Percentiles rank a stretch among this genome's conserved stretches.
phyloP scores from a whole-genome alignment of 2,113 vertebrate genomes.

The Cyphomyrus discorhynchus region DNA sequence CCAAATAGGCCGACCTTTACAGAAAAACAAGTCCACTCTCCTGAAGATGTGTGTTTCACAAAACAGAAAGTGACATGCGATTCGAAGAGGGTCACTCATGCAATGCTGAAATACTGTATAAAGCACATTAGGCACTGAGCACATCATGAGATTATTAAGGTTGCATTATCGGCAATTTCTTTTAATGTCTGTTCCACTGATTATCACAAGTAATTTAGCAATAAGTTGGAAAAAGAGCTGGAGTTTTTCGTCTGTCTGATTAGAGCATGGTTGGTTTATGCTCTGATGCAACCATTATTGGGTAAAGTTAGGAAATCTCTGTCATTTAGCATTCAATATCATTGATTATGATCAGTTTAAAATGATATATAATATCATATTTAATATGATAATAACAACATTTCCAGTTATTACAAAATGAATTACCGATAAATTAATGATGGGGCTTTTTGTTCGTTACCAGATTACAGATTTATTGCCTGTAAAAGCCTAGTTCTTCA shows the following conservation, averaged over 20 bases:
- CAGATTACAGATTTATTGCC: not conserved
- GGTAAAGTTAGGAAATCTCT: not conserved
- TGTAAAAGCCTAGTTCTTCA: not conserved
- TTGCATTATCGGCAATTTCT: not conserved
- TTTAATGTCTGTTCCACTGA: not conserved
- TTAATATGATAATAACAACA: slow-evolving; percentile 7
- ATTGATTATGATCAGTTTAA: not conserved
- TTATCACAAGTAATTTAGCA: not conserved
- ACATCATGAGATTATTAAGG: not conserved
- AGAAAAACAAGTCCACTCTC: not conserved
- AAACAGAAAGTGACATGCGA: not conserved
- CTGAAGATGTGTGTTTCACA: not conserved
- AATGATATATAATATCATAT: not conserved
- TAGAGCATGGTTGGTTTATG: not conserved
- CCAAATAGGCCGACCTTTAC: not conserved
- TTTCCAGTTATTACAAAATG: slow-evolving; percentile 14
- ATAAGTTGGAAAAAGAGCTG: not conserved
- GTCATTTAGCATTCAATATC: not conserved
- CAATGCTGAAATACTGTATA: not conserved
- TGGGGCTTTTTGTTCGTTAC: not conserved
- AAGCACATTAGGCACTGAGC: not conserved
- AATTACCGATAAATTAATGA: not conserved
- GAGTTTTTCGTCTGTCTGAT: not conserved
- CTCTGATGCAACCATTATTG: not conserved
- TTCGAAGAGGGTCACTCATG: not conserved